Base-by-base conservation (phyloP, 2,888 invertebrate genomes). In the Keiferia lycopersicella region DNA sequence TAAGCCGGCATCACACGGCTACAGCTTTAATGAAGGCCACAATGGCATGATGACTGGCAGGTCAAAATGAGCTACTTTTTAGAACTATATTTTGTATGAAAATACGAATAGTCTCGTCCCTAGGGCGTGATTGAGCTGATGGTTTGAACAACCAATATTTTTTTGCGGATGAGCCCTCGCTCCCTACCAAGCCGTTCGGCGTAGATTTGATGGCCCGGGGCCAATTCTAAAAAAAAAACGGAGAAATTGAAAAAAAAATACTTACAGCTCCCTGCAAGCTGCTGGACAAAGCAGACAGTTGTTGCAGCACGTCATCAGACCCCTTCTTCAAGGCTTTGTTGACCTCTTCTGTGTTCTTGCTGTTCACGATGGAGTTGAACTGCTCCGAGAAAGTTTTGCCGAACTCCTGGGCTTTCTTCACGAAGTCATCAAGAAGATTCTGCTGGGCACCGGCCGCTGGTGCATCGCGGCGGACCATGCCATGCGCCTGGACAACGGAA, bases 251-350 rank as follows among this genome's bases (percentile, higher is more conserved):
- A 20, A 50, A 2, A 26, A 26, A 14, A 22, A n/a, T 62, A 87
- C 88, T 83, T 38, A 91, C 90, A 71, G 84, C 86, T 41, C 56
- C 51, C 68, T 88, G 85, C 62, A 90, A 72, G 64, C 75, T 78
- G 73, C 65, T 67, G 68, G 86, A 80, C 39, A 88, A 66, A 1
- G 78, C 45, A 11, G 80, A 77, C 26, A 90, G 64, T 71, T 88
- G 84, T 68, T 83, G 69, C 64, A 85, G 68, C 65, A 91, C 74
- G 64, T 81, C 66, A 68, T 88, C 83, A 62, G 86, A 75, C 70
- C 87, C 79, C 0, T 88, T 87, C 78, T 87, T 85, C 45, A 90
- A 56, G 20, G 83, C 81, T 75, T 86, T 87, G 78, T 81, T 82
- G 30, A 83, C 45, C 20, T 86, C 82, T 75, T 88, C 75, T 26